Conservation (phyloP, 2,888 invertebrate genomes). For the Polia nebulosa region DNA sequence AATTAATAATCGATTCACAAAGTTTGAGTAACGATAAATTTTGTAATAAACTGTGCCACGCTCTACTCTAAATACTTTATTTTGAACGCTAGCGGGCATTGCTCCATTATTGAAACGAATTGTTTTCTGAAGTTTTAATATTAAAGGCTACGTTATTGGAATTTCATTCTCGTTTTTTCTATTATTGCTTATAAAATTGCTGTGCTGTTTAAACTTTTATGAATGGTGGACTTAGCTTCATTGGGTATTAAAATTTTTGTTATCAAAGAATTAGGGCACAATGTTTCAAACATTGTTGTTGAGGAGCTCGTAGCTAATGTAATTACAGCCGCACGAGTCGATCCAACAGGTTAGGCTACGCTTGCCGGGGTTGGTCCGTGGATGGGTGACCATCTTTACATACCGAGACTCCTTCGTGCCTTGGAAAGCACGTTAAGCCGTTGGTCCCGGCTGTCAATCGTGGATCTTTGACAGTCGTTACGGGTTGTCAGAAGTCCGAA, state of each 20-base stretch:
- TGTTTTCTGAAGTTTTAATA: slow-evolving; percentile 86
- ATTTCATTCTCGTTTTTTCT: slow-evolving; percentile 72
- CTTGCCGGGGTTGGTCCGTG: too few species aligned
- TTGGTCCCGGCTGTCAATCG: too few species aligned
- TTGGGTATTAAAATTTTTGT: slow-evolving; percentile 18
- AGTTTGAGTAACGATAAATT: slow-evolving; percentile 80
- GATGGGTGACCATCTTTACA: too few species aligned
- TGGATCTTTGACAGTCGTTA: too few species aligned
- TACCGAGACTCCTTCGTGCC: too few species aligned
- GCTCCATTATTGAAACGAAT: slow-evolving; percentile 86
- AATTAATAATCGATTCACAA: slow-evolving; percentile 76
- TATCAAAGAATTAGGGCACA: too few species aligned
- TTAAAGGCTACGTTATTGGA: slow-evolving; percentile 79
- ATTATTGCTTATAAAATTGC: slow-evolving; percentile 72
- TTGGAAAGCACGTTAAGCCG: too few species aligned
- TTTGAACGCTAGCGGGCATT: slow-evolving; percentile 82
- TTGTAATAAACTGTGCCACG: slow-evolving; percentile 82
- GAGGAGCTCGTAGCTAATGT: too few species aligned
- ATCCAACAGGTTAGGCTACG: too few species aligned
- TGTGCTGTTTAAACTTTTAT: slow-evolving; percentile 64
- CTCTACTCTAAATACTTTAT: slow-evolving; percentile 84
- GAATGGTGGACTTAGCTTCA: slow-evolving; percentile 38
- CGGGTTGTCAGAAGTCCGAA: too few species aligned
- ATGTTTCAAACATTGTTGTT: slow-evolving; percentile 13
- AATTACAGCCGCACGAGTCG: too few species aligned